Percentiles rank a stretch among this genome's conserved stretches.
Evolutionary conservation across 1,140 invertebrate genomes (phyloP).

Genomic region (Calliopsis andreniformis): DNA sequence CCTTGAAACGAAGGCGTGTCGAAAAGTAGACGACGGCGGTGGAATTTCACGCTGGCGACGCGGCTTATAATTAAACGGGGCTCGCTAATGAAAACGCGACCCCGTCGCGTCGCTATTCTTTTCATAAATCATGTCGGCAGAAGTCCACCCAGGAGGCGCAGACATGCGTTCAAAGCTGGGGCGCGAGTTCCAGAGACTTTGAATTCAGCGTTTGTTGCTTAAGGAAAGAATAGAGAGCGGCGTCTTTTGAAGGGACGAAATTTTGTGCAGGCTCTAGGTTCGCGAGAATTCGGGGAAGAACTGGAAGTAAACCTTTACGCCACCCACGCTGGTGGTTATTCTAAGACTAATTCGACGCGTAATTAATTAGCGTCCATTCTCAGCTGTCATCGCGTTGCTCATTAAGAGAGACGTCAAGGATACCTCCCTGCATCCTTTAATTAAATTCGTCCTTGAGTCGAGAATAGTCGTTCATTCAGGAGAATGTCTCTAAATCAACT

Average conservation of each 20-base stretch:
- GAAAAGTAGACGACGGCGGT: slow-evolving; percentile 38
- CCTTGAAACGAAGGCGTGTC: slow-evolving; percentile 10
- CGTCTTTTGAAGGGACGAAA: no score
- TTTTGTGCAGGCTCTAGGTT: no score
- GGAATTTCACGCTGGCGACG: slow-evolving; percentile 48
- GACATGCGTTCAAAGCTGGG: slow-evolving; percentile 13
- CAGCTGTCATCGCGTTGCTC: slow-evolving; percentile 1
- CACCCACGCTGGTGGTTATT: neutral
- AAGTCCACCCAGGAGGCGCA: neutral
- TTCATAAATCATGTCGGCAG: slow-evolving; percentile 62
- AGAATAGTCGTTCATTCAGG: neutral
- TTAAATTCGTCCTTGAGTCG: neutral
- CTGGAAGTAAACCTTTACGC: slow-evolving; percentile 13
- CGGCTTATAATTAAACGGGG: slow-evolving; percentile 67
- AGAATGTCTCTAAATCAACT: neutral
- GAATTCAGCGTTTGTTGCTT: neutral
- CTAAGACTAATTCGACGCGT: slow-evolving; percentile 19
- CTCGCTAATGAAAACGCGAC: slow-evolving; percentile 64
- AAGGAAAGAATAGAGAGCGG: neutral
- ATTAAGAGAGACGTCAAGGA: neutral
- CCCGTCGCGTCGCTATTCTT: slow-evolving; percentile 43
- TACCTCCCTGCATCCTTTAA: slow-evolving; percentile 15
- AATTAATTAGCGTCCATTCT: slow-evolving; percentile 30
- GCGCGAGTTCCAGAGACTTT: neutral
- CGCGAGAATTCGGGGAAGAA: no score